Evolutionary conservation across 92 coral and sea anemone species (phyloP).

Genomic region (Parazoanthus darwini): DNA sequence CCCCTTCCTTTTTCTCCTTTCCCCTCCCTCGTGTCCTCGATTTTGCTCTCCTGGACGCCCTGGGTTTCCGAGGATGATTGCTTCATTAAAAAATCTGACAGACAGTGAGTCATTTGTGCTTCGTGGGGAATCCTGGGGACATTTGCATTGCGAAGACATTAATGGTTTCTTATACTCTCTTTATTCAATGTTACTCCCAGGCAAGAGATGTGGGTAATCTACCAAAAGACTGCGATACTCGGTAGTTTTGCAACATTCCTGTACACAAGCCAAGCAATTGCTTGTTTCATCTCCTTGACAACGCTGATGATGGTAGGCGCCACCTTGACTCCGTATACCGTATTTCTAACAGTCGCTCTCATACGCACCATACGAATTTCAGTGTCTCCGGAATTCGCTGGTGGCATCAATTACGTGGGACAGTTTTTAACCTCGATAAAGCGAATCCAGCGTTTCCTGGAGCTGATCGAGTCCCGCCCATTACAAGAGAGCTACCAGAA

Average conservation of each 20-base stretch:
- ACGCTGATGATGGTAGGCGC: constrained; percentile 71
- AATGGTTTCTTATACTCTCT: too few species aligned
- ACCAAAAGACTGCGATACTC: constrained; percentile 81
- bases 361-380: constrained; percentile 77
- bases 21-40: too few species aligned
- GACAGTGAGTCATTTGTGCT: too few species aligned
- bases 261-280: constrained; percentile 77
- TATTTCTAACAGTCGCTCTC: constrained; percentile 77
- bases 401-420: constrained; percentile 73
- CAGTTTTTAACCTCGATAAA: constrained; percentile 59
- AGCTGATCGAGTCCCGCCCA: constrained; percentile 67
- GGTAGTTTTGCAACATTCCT: constrained; percentile 81
- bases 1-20: too few species aligned
- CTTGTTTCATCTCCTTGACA: constrained; percentile 85
- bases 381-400: constrained; percentile 76
- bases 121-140: too few species aligned
- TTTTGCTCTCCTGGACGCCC: too few species aligned
- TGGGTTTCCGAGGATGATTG: too few species aligned
- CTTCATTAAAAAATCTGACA: too few species aligned
- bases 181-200: constrained; percentile 38
- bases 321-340: constrained; percentile 66
- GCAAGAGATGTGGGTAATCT: constrained; percentile 67
- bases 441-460: constrained; percentile 71
- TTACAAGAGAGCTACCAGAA: constrained; percentile 51
- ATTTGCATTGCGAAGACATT: background rate